These are phyloP conservation scores for Polydesmus complanatus DNA, from an alignment of 2,888 invertebrate genomes.

Conservation along the genomic window DNA sequence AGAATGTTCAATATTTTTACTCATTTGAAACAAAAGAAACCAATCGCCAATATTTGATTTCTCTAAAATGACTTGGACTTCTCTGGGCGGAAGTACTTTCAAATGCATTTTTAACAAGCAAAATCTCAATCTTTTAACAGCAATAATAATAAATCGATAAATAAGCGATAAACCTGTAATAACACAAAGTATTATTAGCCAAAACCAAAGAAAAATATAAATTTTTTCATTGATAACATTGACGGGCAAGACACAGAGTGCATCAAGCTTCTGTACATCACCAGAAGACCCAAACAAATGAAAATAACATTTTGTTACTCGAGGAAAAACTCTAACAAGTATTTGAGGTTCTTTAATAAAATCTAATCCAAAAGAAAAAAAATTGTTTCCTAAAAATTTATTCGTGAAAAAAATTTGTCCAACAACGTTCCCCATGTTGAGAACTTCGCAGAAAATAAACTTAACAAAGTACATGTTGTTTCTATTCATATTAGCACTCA, in stretches of 20 bases:
- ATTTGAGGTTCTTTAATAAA: constrained; percentile 22
- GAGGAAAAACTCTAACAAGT: constrained; percentile 23
- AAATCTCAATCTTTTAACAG: not conserved
- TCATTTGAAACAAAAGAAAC: constrained; percentile 14
- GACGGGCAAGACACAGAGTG: constrained; percentile 23
- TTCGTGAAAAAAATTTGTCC: constrained; percentile 24
- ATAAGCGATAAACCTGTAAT: constrained; percentile 19
- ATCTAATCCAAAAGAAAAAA: constrained; percentile 22
- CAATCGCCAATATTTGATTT: constrained; percentile 12
- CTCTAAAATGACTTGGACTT: constrained; percentile 4
- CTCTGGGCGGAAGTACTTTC: not conserved
- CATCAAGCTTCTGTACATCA: constrained; percentile 22
- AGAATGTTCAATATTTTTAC: constrained; percentile 11
- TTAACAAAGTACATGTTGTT: constrained; percentile 51
- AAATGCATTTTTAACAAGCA: constrained; percentile 5
- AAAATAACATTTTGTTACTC: constrained; percentile 23
- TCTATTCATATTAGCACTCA: constrained; percentile 53
- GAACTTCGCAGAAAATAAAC: constrained; percentile 30
- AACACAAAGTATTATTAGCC: constrained; percentile 21
- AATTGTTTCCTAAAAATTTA: constrained; percentile 23
- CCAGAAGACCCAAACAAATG: constrained; percentile 22
- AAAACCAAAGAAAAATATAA: constrained; percentile 25
- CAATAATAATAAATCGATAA: constrained; percentile 15
- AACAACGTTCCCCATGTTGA: constrained; percentile 24
- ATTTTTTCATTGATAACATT: constrained; percentile 25